Conservation (phyloP, 2,888 invertebrate genomes). For the Caenorhabditis doughertyi region DNA sequence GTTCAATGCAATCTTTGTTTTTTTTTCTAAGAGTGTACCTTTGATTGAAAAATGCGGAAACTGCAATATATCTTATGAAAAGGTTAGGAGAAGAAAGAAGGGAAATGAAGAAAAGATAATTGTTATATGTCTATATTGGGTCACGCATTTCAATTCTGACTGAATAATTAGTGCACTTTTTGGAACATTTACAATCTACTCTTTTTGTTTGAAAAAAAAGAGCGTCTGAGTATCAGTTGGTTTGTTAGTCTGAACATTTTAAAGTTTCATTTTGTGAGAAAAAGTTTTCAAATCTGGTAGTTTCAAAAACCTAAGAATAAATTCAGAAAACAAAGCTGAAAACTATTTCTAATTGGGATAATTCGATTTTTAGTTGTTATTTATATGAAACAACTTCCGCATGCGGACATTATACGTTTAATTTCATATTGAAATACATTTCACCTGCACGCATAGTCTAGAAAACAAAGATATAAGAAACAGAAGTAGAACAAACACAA, state of each 20-base stretch:
- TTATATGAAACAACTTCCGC: no score
- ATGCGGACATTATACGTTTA: neutral
- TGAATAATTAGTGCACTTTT: slow-evolving; percentile 17
- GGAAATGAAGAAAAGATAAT: slow-evolving; percentile 50
- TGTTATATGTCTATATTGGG: slow-evolving; percentile 35
- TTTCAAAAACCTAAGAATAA: no score
- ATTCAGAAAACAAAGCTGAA: no score
- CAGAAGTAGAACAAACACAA: slow-evolving; percentile 8
- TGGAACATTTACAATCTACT: neutral
- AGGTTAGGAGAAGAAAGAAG: neutral
- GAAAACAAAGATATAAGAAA: slow-evolving; percentile 3
- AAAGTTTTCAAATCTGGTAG: no score
- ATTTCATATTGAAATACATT: neutral
- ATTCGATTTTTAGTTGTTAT: neutral
- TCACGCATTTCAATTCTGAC: slow-evolving; percentile 51
- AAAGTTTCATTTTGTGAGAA: no score
- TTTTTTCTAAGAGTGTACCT: neutral
- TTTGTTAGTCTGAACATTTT: no score
- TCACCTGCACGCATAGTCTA: neutral
- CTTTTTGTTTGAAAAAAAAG: no score
- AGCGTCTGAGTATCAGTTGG: no score
- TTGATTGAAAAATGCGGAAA: slow-evolving; percentile 23
- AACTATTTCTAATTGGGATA: no score
- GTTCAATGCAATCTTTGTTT: slow-evolving; percentile 10
- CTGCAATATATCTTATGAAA: neutral